These are phyloP conservation scores for Thomomys bottae DNA, from an alignment of 2,113 vertebrate genomes.

Conservation along the genomic window DNA sequence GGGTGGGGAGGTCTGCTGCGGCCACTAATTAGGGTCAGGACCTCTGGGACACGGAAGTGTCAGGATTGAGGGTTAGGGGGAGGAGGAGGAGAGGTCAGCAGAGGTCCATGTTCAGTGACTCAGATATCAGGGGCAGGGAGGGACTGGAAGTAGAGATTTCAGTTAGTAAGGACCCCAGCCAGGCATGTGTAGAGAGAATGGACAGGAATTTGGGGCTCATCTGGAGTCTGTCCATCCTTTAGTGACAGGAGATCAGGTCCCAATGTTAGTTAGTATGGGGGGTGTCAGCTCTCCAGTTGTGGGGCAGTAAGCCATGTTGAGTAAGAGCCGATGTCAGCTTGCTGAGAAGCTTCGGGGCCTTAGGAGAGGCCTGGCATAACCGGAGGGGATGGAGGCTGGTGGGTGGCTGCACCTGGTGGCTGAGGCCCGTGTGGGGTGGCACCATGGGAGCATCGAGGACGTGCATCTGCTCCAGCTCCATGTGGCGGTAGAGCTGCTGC, in stretches of 20 bases:
- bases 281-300: slow-evolving; percentile 63
- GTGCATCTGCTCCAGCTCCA: slow-evolving; percentile 91
- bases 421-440: slow-evolving; percentile 84
- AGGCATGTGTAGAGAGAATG: not conserved
- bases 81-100: no score
- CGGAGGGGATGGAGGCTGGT: not conserved
- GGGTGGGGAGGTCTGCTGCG: not conserved
- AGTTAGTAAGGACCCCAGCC: not conserved
- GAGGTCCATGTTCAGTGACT: not conserved
- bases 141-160: not conserved
- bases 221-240: not conserved
- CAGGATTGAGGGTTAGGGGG: not conserved
- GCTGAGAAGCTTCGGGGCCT: slow-evolving; percentile 80
- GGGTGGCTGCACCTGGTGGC: slow-evolving; percentile 84
- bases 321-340: slow-evolving; percentile 84
- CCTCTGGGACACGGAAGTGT: not conserved
- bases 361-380: slow-evolving; percentile 61
- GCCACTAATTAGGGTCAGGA: not conserved
- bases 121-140: fast-evolving
- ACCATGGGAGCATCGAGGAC: slow-evolving; percentile 91
- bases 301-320: slow-evolving; percentile 79
- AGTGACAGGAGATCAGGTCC: slow-evolving; percentile 11
- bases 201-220: not conserved
- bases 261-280: slow-evolving; percentile 39
- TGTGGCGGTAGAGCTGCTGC: slow-evolving; percentile 91